Evolutionary conservation across 2,888 invertebrate genomes (phyloP), one percentile per base, ranked within the genome.

Genomic region (Apotomis betuletana): DNA sequence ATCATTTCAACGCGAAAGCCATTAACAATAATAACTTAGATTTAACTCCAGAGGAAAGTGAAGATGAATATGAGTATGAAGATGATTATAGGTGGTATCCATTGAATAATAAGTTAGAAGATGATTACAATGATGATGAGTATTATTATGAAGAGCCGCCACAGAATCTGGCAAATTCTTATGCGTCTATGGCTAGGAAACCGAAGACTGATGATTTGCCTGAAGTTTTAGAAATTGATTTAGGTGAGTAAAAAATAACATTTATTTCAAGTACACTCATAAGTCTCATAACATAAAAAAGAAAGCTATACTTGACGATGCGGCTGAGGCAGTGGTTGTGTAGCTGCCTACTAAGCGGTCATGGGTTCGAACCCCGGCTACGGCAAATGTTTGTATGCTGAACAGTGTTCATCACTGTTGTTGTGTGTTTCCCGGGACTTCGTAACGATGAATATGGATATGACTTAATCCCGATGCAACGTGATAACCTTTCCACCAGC

Each of bases 131-230:
- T 0, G 68, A 75, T 41, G 60, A 62, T 36, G 63, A 71, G 10
- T 65, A 70, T 46, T 41, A 58, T 54, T 64, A 68, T 46, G 67
- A 77, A 0, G 68, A 67, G 5, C 58, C 57, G 0, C 54, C 55
- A 41, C 38, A 60, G 46, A 49, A 8, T 58, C 73, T 12, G 58
- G 72, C 9, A 5, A 62, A 5, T 58, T 84, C 85, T 0, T 87
- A 85, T 38, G 84, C 84, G 0, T 75, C 78, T 1, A 81, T 85
- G 70, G 81, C 81, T 0, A 81, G 75, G 52, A 80, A 75, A 60
- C 75, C 75, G 0, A 74, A 73, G n/a, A 46, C 58, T 0, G 54
- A 63, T 0, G 41, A 62, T 9, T 46, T 72, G 0, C 79, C 83
- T 0, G 74, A 78, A 12, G 78, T 74, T 61, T 52, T 80, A 13